Percentiles rank a stretch among this genome's conserved stretches.
These are phyloP conservation scores for Atrichornis clamosus DNA, from an alignment of 2,113 vertebrate genomes.

Conservation along the genomic window DNA sequence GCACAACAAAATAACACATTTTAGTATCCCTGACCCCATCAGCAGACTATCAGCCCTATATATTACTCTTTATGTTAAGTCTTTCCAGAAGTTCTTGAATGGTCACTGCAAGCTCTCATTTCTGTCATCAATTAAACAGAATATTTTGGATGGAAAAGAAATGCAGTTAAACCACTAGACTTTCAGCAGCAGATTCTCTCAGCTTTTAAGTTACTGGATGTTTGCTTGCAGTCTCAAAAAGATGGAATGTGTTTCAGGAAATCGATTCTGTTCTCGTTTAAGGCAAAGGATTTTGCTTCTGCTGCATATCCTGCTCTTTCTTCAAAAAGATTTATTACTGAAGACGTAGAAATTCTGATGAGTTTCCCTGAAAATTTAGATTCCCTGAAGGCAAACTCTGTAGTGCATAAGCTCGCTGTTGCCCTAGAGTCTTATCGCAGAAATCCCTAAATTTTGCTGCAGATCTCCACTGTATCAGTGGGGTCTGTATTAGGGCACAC, in stretches of 20 bases:
- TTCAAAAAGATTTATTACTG: conserved; percentile 8
- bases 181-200: not conserved
- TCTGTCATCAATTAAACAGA: not conserved
- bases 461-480: not conserved
- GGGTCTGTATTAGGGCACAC: not conserved
- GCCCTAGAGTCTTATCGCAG: not conserved
- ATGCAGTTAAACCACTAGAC: not conserved
- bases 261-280: not conserved
- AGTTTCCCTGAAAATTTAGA: not conserved
- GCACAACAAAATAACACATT: not conserved
- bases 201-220: not conserved
- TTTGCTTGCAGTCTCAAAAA: not conserved
- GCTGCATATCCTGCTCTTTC: not conserved
- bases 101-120: not conserved
- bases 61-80: not conserved
- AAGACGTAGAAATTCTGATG: not conserved
- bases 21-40: not conserved
- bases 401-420: not conserved
- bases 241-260: not conserved
- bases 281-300: not conserved
- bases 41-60: not conserved
- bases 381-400: not conserved
- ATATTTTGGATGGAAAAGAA: not conserved
- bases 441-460: not conserved
- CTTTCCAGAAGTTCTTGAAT: not conserved